Percentiles rank a stretch among this genome's conserved stretches.
phyloP scores from a whole-genome alignment of 2,113 vertebrate species.

The Naja naja region DNA sequence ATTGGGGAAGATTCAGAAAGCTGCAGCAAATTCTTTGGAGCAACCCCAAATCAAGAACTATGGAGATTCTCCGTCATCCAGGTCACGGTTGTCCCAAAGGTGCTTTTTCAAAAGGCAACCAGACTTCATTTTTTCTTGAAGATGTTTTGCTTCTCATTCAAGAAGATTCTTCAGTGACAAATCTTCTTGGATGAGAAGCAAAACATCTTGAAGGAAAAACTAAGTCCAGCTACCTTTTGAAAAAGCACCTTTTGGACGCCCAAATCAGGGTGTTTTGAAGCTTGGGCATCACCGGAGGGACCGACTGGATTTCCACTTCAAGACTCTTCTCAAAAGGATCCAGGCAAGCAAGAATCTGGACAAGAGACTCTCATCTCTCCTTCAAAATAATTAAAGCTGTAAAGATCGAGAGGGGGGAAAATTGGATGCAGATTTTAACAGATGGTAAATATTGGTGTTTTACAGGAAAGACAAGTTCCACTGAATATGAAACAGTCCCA shows the following conservation, averaged over 20 bases:
- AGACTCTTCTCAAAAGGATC: not conserved
- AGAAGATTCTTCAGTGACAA: too few species aligned
- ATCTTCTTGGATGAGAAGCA: too few species aligned
- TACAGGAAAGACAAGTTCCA: not conserved
- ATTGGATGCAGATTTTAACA: not conserved
- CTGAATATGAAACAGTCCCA: not conserved
- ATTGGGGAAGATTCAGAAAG: not conserved
- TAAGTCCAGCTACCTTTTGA: too few species aligned
- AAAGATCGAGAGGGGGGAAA: not conserved
- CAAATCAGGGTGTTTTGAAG: not conserved
- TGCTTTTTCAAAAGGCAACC: too few species aligned
- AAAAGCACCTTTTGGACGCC: too few species aligned
- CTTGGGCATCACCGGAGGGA: not conserved
- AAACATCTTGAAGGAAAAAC: too few species aligned
- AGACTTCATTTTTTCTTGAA: too few species aligned
- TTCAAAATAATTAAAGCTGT: not conserved
- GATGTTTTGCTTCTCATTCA: too few species aligned
- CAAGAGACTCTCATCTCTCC: not conserved
- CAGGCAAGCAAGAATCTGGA: not conserved
- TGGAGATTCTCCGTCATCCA: too few species aligned
- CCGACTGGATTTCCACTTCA: not conserved
- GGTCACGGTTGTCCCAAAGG: too few species aligned
- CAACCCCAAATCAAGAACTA: too few species aligned
- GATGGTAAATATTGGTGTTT: not conserved
- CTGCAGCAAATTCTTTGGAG: not conserved